Base-by-base conservation (phyloP, 2,888 invertebrate genomes). In the Ceratothoa steindachneri region DNA sequence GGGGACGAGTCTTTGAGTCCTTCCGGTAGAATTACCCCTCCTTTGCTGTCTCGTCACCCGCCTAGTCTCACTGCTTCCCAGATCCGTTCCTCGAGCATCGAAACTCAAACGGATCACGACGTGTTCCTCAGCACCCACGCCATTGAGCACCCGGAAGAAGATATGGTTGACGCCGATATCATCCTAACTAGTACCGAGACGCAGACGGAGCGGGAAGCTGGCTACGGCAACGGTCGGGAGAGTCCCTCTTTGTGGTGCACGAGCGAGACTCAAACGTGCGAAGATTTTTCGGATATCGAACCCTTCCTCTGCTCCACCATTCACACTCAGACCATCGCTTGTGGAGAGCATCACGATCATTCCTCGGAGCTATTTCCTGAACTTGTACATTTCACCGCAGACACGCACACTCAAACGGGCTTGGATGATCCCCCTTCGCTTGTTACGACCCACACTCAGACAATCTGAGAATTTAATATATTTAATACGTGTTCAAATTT, bases 381-480 rank as follows among this genome's bases (percentile, higher is more conserved):
- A 52, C 73, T 77, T 2, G 70, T 66, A 15, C 70, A 72, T 24
- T 60, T 60, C 22, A 60, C 60, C 28, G 67, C 74, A 4, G 72
- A 77, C 55, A 75, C 73, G n/a, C 77, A 77, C 53, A 77, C 77
- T 53, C 77, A 77, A 41, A 77, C 77, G 2, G 71, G 72, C 22
- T 28, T 77, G n/a, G 77, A 77, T 53, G 77, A 77, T 31, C 71
- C 71, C 15, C 77, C 77, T n/a, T 60, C 74, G 41, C 68, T 77
- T 29, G 77, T 77, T 29, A 74, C 74, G 3, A 75, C 77, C 19
- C 77, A 77, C 51, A 77, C 77, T n/a, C 77, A 77, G 67, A 77
- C 77, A 29, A 71, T 41, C 19, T 27, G 24, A 24, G 31, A 30
- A n/a, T n/a, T n/a, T n/a, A n/a, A n/a, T n/a, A n/a, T n/a, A n/a